Evolutionary conservation across 2,113 vertebrate genomes (phyloP).

Genomic region (Pollachius pollachius): DNA sequence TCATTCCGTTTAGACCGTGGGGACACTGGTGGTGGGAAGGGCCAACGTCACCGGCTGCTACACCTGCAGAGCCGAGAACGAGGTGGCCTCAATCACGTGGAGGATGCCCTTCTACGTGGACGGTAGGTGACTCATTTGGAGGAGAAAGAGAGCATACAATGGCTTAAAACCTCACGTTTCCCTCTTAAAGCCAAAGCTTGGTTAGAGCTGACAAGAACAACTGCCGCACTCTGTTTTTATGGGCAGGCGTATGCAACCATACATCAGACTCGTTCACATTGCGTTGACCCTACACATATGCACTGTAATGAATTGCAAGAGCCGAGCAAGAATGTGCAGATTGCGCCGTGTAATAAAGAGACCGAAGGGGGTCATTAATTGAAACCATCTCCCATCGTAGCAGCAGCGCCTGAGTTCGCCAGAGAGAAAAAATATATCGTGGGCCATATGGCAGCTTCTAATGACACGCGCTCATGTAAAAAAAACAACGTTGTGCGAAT

Average conservation of each 20-base stretch:
- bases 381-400: slow-evolving; percentile 65
- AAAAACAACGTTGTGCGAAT: slow-evolving; percentile 55
- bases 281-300: slow-evolving; percentile 31
- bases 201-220: slow-evolving; percentile 16
- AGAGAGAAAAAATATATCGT: slow-evolving; percentile 51
- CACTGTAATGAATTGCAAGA: slow-evolving; percentile 45
- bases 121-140: slow-evolving; percentile 68
- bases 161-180: background rate
- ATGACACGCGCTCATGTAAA: slow-evolving; percentile 42
- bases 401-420: slow-evolving; percentile 44
- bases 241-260: slow-evolving; percentile 9
- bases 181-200: background rate
- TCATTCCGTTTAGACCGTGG: slow-evolving; percentile 68
- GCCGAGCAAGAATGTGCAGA: slow-evolving; percentile 54
- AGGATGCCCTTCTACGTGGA: slow-evolving; percentile 77
- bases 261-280: slow-evolving; percentile 21
- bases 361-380: slow-evolving; percentile 66
- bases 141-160: background rate
- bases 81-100: slow-evolving; percentile 52
- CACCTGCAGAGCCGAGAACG: slow-evolving; percentile 77
- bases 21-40: slow-evolving; percentile 69
- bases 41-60: slow-evolving; percentile 75
- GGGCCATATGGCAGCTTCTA: slow-evolving; percentile 59
- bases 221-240: slow-evolving; percentile 11
- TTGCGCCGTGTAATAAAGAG: slow-evolving; percentile 63